These are phyloP conservation scores for Lasiommata megera DNA, from an alignment of 2,888 invertebrate genomes.

Conservation along the genomic window DNA sequence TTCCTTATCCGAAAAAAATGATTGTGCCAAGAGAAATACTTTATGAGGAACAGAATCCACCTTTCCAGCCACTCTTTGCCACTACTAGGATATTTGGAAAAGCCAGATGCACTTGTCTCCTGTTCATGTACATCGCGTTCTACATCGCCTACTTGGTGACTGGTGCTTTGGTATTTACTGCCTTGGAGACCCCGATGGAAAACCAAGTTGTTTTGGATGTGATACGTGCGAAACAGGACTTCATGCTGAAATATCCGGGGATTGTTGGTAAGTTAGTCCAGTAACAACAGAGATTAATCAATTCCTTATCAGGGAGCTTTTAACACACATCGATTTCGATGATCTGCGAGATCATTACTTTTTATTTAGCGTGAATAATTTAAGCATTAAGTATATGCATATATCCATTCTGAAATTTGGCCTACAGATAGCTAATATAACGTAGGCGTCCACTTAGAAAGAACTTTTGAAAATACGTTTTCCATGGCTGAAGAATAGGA, in stretches of 20 bases:
- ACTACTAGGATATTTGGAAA: slow-evolving; percentile 74
- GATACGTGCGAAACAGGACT: slow-evolving; percentile 75
- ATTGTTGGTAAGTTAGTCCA: slow-evolving; percentile 76
- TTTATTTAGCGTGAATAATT: too few species aligned
- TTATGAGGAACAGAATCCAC: slow-evolving; percentile 71
- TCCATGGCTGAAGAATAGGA: too few species aligned
- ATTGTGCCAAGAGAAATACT: slow-evolving; percentile 63
- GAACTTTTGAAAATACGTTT: too few species aligned
- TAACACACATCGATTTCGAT: too few species aligned
- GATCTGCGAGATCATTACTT: too few species aligned
- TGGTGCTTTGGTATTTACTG: slow-evolving; percentile 85
- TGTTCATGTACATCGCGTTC: slow-evolving; percentile 78
- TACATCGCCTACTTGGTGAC: slow-evolving; percentile 83
- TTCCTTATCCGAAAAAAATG: slow-evolving; percentile 70
- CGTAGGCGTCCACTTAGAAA: too few species aligned
- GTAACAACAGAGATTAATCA: too few species aligned
- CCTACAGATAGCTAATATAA: too few species aligned
- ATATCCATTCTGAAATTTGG: too few species aligned
- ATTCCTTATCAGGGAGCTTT: too few species aligned
- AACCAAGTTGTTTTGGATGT: slow-evolving; percentile 74
- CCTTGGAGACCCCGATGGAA: slow-evolving; percentile 85
- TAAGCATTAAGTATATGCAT: too few species aligned
- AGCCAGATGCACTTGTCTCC: slow-evolving; percentile 76
- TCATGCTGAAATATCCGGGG: slow-evolving; percentile 80
- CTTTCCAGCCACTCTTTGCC: slow-evolving; percentile 66